Conservation (phyloP, 2,113 vertebrate genomes). For the Bujurquina vittata region DNA sequence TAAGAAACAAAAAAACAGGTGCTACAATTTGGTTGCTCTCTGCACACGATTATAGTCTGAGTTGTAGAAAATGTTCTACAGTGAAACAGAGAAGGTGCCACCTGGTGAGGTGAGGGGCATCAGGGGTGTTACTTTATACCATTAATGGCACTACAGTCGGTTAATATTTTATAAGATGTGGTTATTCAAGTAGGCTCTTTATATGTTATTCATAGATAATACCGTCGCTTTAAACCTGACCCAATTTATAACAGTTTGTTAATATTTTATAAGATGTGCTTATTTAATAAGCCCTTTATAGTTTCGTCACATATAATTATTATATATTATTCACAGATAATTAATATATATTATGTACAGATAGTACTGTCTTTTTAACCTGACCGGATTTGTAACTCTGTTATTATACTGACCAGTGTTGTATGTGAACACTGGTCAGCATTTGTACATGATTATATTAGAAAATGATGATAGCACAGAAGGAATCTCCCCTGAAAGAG, state of each 20-base stretch:
- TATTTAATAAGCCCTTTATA: background rate
- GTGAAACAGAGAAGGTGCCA: background rate
- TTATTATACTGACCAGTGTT: background rate
- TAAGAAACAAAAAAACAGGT: background rate
- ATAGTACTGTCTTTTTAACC: background rate
- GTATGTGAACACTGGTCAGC: too few species aligned
- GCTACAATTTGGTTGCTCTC: background rate
- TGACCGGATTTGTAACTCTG: background rate
- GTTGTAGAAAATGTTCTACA: background rate
- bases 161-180: slow-evolving; percentile 27
- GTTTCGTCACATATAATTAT: too few species aligned
- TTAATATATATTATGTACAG: background rate
- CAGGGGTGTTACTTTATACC: background rate
- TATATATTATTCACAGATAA: too few species aligned
- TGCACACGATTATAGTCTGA: background rate
- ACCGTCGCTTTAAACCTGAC: background rate
- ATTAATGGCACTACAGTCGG: background rate
- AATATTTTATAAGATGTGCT: slow-evolving; percentile 27
- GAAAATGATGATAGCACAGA: too few species aligned
- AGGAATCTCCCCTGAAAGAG: too few species aligned
- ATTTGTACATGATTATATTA: too few species aligned
- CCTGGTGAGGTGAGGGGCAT: too few species aligned
- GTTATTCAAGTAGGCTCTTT: slow-evolving; percentile 8
- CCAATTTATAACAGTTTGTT: background rate
- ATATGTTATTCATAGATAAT: too few species aligned